Evolutionary conservation across 2,797 vertebrate genomes (phyloP).

Genomic region (Bovichtus variegatus): DNA sequence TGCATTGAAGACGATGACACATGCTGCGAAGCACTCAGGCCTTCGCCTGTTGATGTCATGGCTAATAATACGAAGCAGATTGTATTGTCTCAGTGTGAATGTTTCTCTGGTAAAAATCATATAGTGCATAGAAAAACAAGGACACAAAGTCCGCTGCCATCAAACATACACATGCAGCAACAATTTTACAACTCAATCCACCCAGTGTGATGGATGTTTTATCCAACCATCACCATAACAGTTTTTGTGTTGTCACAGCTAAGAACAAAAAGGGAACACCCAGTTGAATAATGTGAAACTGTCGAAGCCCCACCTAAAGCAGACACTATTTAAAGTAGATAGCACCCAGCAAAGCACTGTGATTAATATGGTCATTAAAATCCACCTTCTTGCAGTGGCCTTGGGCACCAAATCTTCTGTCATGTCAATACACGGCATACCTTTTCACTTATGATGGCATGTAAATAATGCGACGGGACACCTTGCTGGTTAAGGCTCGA

Average conservation of each 20-base stretch:
- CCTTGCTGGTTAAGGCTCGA: not conserved
- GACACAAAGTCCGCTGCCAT: conserved; percentile 8
- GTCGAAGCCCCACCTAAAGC: conserved; percentile 37
- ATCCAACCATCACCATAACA: conserved; percentile 42
- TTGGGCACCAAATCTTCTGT: not conserved
- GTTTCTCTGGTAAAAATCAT: not conserved
- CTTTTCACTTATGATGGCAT: conserved; percentile 21
- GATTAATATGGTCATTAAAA: not conserved
- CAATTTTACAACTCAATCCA: not conserved
- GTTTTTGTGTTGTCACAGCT: conserved; percentile 37
- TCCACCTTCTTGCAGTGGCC: not conserved
- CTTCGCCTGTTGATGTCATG: conserved; percentile 64
- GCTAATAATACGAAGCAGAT: conserved; percentile 41
- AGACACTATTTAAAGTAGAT: conserved; percentile 20
- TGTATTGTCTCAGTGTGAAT: conserved; percentile 30
- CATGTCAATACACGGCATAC: not conserved
- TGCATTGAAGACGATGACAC: conserved; percentile 40
- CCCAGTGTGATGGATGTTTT: conserved; percentile 36
- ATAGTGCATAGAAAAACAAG: not conserved
- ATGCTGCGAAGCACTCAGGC: conserved; percentile 32
- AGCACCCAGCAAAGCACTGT: conserved; percentile 3
- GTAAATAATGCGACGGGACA: conserved; percentile 6
- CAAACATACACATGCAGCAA: not conserved
- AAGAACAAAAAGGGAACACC: conserved; percentile 37
- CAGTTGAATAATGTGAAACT: conserved; percentile 37